Conservation (phyloP, 2,888 invertebrate species). For the Leistus spinibarbis region DNA sequence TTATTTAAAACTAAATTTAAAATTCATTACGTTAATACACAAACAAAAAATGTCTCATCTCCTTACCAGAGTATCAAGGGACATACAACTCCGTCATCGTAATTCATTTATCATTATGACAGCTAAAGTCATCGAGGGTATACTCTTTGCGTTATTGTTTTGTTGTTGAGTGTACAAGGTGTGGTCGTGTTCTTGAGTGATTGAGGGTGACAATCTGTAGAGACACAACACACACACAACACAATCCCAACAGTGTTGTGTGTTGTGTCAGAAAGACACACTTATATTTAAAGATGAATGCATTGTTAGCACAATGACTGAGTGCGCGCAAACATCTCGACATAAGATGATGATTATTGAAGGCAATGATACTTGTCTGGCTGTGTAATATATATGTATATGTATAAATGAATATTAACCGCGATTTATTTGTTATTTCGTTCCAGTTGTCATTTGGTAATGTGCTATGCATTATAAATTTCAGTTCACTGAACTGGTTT, state of each 20-base stretch:
- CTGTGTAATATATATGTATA: neutral
- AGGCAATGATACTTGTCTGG: neutral
- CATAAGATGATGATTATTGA: conserved; percentile 4
- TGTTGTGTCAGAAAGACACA: conserved; percentile 4
- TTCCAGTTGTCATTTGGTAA: neutral
- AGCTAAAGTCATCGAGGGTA: neutral
- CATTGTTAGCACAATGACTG: conserved; percentile 6
- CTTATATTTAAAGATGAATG: conserved; percentile 13
- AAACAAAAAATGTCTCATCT: no score
- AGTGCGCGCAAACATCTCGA: no score
- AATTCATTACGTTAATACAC: no score
- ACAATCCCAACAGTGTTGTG: neutral
- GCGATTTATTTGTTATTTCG: neutral
- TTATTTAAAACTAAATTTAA: no score
- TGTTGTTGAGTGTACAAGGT: conserved; percentile 4
- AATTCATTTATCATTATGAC: no score
- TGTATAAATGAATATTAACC: conserved; percentile 18
- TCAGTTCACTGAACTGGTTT: conserved; percentile 7
- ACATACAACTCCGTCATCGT: no score
- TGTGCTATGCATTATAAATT: neutral
- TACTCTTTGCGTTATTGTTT: neutral
- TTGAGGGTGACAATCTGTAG: conserved; percentile 21
- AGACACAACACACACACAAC: conserved; percentile 3
- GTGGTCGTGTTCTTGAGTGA: conserved; percentile 8
- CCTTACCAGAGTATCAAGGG: no score